phyloP scores from a whole-genome alignment of 2,113 vertebrate genomes.

The Gavia stellata region DNA sequence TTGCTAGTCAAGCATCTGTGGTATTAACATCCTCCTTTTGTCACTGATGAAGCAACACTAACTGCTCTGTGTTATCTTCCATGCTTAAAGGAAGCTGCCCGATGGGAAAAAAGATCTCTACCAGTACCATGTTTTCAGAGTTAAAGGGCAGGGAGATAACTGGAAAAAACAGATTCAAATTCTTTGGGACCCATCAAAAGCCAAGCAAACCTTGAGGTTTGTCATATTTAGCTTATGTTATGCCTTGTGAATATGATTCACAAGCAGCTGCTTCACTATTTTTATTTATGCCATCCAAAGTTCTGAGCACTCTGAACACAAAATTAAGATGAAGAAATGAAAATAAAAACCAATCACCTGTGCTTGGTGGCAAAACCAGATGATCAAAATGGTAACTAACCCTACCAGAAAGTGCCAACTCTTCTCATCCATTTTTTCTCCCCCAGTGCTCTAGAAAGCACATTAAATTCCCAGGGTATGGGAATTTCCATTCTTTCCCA shows the following conservation, averaged over 20 bases:
- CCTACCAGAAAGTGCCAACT: not conserved
- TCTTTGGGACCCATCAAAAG: not conserved
- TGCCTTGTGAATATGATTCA: not conserved
- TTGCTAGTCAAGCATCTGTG: not conserved
- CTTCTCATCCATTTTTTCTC: not conserved
- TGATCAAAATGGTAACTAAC: not conserved
- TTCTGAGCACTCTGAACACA: not conserved
- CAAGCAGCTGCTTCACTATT: not conserved
- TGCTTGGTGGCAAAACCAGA: not conserved
- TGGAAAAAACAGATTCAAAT: not conserved
- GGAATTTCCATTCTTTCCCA: not conserved
- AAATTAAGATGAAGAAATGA: not conserved
- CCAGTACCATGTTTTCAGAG: not conserved
- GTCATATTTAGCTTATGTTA: not conserved
- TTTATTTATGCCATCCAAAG: not conserved
- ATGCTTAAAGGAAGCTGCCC: not conserved
- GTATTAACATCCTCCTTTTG: not conserved
- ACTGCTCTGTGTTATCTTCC: not conserved
- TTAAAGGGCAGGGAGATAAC: not conserved
- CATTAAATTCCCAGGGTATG: not conserved
- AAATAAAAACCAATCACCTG: not conserved
- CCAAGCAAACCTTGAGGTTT: not conserved
- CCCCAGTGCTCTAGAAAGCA: not conserved
- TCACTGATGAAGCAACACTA: not conserved
- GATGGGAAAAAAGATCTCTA: not conserved